phyloP scores from a whole-genome alignment of 2,888 invertebrate species.

The Axea sp. region DNA sequence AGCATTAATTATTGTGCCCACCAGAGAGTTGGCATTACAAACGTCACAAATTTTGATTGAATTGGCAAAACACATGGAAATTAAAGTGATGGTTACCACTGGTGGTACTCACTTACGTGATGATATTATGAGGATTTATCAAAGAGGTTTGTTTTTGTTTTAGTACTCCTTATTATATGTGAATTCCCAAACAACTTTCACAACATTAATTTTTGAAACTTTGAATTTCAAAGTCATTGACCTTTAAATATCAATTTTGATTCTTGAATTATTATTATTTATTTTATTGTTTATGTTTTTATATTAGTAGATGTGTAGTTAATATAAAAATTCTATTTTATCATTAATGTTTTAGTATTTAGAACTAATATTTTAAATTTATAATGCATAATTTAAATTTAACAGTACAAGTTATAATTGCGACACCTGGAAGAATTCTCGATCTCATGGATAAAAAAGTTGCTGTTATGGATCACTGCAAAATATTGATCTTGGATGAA shows the following conservation, averaged over 20 bases:
- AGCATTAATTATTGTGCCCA: slow-evolving; percentile 98
- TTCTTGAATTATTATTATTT: no score
- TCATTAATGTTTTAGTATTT: no score
- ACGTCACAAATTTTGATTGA: slow-evolving; percentile 99
- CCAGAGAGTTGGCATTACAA: slow-evolving; percentile 98
- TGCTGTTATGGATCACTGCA: slow-evolving; percentile 97
- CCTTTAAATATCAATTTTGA: no score
- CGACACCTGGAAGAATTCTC: slow-evolving; percentile 99
- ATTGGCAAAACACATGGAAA: slow-evolving; percentile 97
- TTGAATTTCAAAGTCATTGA: background rate
- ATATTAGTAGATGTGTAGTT: no score
- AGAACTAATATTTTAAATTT: no score
- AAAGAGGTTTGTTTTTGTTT: slow-evolving; percentile 86
- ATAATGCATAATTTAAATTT: slow-evolving; percentile 20
- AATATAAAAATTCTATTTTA: no score
- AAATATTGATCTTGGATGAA: slow-evolving; percentile 98
- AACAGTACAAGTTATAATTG: slow-evolving; percentile 97
- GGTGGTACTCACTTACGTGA: slow-evolving; percentile 98
- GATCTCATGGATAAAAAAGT: slow-evolving; percentile 99
- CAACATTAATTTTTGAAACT: background rate
- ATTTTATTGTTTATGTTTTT: no score
- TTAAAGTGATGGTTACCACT: slow-evolving; percentile 99
- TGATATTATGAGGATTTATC: slow-evolving; percentile 99
- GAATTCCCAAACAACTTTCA: slow-evolving; percentile 24
- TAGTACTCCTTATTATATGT: no score